Evolutionary conservation across 2,888 invertebrate species (phyloP).

Genomic region (Drosophila atripex): DNA sequence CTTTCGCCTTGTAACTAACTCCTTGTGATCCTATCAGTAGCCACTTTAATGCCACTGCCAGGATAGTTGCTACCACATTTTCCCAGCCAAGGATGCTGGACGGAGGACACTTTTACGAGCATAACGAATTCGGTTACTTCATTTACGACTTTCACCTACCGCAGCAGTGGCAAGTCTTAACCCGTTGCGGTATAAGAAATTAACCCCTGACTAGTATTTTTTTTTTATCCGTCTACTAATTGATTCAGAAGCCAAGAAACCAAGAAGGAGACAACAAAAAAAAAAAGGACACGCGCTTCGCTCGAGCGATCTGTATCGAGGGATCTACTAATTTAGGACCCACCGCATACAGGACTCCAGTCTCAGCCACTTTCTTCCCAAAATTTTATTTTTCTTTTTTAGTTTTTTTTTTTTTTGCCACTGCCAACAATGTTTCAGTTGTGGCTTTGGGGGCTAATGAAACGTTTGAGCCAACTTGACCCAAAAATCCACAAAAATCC

Average conservation of each 20-base stretch:
- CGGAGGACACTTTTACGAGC: slow-evolving; percentile 29
- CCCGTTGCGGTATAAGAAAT: slow-evolving; percentile 49
- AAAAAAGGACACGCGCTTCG: slow-evolving; percentile 34
- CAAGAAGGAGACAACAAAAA: not conserved
- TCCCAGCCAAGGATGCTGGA: slow-evolving; percentile 15
- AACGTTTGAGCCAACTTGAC: slow-evolving; percentile 1
- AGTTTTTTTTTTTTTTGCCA: not conserved
- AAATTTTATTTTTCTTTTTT: not conserved
- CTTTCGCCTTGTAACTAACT: slow-evolving; percentile 19
- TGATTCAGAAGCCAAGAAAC: slow-evolving; percentile 20
- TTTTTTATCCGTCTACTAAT: slow-evolving; percentile 20
- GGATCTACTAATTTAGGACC: slow-evolving; percentile 48
- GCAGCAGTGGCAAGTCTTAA: slow-evolving; percentile 58
- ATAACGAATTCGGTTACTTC: slow-evolving; percentile 35
- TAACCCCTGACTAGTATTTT: slow-evolving; percentile 5
- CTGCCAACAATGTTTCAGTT: not conserved
- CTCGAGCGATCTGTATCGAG: slow-evolving; percentile 42
- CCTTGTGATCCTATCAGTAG: slow-evolving; percentile 19
- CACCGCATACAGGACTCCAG: slow-evolving; percentile 24
- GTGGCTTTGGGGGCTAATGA: slow-evolving; percentile 33
- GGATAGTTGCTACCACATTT: slow-evolving; percentile 1
- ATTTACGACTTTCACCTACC: slow-evolving; percentile 75
- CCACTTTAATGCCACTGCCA: slow-evolving; percentile 1
- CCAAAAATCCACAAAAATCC: slow-evolving; percentile 11
- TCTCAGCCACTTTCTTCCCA: slow-evolving; percentile 1